Conservation (phyloP, 2,113 vertebrate genomes). For the Carassius carassius region DNA sequence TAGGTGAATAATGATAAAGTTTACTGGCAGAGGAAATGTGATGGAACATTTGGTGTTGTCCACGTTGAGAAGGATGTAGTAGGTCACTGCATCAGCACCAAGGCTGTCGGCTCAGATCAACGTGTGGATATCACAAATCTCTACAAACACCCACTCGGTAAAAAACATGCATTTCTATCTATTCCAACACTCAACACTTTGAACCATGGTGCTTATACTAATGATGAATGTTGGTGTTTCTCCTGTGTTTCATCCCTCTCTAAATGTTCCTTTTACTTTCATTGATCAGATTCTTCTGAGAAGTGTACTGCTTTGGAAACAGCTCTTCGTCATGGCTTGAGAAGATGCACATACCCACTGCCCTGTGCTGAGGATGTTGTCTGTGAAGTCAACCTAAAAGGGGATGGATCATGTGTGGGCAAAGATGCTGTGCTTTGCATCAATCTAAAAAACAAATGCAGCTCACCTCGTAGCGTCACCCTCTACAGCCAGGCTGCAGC, state of each 20-base stretch:
- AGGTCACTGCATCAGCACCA: slow-evolving; percentile 83
- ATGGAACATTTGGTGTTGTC: slow-evolving; percentile 81
- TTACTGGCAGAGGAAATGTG: slow-evolving; percentile 82
- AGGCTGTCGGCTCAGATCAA: slow-evolving; percentile 80
- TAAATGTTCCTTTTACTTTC: slow-evolving; percentile 51
- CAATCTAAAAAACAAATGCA: slow-evolving; percentile 71
- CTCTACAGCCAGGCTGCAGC: slow-evolving; percentile 54
- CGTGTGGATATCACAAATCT: slow-evolving; percentile 79
- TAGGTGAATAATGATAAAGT: slow-evolving; percentile 92
- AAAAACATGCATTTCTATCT: neutral
- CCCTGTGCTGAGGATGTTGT: slow-evolving; percentile 69
- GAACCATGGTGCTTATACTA: neutral
- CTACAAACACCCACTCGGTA: slow-evolving; percentile 81
- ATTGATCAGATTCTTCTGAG: slow-evolving; percentile 66
- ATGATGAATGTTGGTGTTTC: neutral
- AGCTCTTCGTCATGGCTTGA: slow-evolving; percentile 81
- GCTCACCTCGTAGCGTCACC: slow-evolving; percentile 65
- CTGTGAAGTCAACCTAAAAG: slow-evolving; percentile 76
- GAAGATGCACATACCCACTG: slow-evolving; percentile 69
- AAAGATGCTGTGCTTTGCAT: slow-evolving; percentile 73
- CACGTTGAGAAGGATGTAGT: slow-evolving; percentile 81
- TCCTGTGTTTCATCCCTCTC: neutral
- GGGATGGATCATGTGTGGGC: slow-evolving; percentile 77
- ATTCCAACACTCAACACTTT: neutral
- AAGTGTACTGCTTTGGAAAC: slow-evolving; percentile 85